Percentiles rank a stretch among this genome's conserved stretches.
These are phyloP conservation scores for Amphipoea lucens DNA, from an alignment of 2,888 invertebrate species.

Conservation along the genomic window DNA sequence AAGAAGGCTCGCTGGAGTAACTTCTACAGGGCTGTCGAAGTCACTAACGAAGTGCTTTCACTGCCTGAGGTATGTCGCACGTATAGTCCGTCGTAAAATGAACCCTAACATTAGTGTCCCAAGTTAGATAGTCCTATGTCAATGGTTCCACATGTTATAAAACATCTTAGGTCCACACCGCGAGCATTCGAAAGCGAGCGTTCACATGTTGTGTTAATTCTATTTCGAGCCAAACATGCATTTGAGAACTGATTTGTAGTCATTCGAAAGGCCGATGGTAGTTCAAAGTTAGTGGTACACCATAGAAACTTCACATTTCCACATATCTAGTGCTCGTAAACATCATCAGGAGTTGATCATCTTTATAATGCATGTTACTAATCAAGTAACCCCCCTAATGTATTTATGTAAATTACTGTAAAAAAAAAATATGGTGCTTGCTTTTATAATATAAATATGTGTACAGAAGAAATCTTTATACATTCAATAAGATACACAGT, in stretches of 20 bases:
- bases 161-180: neutral
- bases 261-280: neutral
- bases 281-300: neutral
- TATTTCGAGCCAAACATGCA: neutral
- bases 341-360: conserved; percentile 6
- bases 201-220: neutral
- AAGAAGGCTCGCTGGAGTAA: conserved; percentile 88
- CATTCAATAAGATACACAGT: neutral
- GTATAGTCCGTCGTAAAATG: neutral
- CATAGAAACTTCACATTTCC: neutral
- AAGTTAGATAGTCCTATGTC: neutral
- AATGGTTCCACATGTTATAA: neutral
- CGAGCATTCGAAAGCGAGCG: conserved; percentile 20
- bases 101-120: neutral
- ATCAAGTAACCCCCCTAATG: conserved; percentile 9
- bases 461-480: neutral
- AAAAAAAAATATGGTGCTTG: conserved; percentile 12
- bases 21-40: conserved; percentile 84
- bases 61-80: conserved; percentile 77
- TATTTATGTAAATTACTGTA: conserved; percentile 1
- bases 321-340: conserved; percentile 1
- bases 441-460: neutral
- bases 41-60: conserved; percentile 84
- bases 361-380: conserved; percentile 42
- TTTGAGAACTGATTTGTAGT: neutral